Evolutionary conservation across 2,797 vertebrate species (phyloP).

Genomic region (Oophaga sylvatica): DNA sequence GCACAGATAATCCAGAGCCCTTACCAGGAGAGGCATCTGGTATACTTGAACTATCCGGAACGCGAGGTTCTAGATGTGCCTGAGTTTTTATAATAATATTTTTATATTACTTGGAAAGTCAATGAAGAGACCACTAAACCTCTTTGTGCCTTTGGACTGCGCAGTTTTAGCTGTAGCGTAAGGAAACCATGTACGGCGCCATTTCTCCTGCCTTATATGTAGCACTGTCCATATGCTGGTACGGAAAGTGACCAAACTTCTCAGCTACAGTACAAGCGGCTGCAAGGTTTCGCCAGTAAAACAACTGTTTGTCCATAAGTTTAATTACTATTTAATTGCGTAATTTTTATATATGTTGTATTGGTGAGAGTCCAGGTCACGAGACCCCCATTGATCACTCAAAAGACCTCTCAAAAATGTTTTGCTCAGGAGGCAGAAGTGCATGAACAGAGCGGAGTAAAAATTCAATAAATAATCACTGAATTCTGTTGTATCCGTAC

Average conservation of each 20-base stretch:
- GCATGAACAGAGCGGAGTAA: no score
- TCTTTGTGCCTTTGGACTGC: constrained; percentile 7
- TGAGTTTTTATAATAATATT: not conserved
- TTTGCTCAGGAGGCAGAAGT: no score
- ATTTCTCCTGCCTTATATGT: not conserved
- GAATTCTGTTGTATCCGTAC: no score
- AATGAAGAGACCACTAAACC: not conserved
- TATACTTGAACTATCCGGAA: not conserved
- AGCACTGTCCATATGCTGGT: not conserved
- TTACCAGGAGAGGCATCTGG: not conserved
- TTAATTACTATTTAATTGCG: no score
- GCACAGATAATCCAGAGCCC: not conserved
- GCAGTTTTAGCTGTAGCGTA: not conserved
- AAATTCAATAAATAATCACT: no score
- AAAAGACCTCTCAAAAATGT: no score
- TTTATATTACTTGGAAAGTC: not conserved
- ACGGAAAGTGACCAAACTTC: not conserved
- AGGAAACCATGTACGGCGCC: not conserved
- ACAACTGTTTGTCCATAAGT: no score
- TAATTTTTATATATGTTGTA: no score
- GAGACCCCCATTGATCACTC: no score
- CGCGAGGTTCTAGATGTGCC: not conserved
- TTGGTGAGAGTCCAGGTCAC: no score
- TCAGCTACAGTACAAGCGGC: not conserved
- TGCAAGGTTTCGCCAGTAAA: no score